A percentile compares a stretch with the other conserved stretches of the same genome.
Conservation (phyloP, 2,888 invertebrate species). For the Anticlea derivata region DNA sequence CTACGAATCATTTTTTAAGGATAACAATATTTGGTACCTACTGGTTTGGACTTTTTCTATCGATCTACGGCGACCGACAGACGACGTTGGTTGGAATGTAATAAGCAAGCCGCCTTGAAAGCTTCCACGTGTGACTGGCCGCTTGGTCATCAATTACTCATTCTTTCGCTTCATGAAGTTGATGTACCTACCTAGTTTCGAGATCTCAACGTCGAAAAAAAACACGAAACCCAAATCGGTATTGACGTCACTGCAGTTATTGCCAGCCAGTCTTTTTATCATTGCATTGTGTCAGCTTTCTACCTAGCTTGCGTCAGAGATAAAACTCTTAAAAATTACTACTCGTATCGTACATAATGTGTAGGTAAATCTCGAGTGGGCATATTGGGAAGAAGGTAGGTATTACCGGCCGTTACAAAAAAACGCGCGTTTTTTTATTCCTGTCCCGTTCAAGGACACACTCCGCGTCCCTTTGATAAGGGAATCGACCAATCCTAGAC, state of each 20-base stretch:
- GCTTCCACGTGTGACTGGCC: conserved; percentile 21
- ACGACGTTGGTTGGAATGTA: conserved; percentile 1
- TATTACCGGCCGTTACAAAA: no score
- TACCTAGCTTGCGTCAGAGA: no score
- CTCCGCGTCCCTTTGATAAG: conserved; percentile 69
- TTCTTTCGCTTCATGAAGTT: not conserved
- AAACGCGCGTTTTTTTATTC: conserved; percentile 9
- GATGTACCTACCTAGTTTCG: no score
- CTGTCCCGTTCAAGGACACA: conserved; percentile 60
- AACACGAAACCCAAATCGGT: no score
- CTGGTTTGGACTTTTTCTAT: not conserved
- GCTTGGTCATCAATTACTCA: conserved; percentile 12
- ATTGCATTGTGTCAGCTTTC: no score
- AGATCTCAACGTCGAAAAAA: no score
- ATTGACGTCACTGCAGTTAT: no score
- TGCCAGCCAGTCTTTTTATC: no score
- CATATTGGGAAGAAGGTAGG: not conserved
- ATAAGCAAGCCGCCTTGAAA: conserved; percentile 13
- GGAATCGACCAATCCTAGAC: conserved; percentile 65
- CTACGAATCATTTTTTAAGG: no score
- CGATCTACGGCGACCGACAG: not conserved
- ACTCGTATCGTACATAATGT: no score
- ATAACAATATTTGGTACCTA: not conserved
- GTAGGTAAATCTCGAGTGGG: no score
- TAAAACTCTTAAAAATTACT: no score